phyloP scores from a whole-genome alignment of 2,888 invertebrate species.

The Drosophila anomalata region DNA sequence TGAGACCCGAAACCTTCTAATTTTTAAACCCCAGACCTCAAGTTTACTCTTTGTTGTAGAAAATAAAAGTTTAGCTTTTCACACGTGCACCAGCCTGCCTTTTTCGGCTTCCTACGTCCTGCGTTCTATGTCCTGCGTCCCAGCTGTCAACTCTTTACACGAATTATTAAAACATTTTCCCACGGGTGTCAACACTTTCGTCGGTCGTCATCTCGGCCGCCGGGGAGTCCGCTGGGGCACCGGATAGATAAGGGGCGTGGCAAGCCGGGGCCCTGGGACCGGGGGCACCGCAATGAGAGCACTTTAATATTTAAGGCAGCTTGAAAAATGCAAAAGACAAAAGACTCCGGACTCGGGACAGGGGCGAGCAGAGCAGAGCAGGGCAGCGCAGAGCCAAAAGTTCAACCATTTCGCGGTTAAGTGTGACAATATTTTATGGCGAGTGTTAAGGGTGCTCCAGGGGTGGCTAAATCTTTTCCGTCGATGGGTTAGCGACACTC shows the following conservation, averaged over 20 bases:
- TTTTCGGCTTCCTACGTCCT: slow-evolving; percentile 6
- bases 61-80: slow-evolving; percentile 63
- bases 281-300: slow-evolving; percentile 58
- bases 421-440: slow-evolving; percentile 49
- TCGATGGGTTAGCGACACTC: slow-evolving; percentile 26
- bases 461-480: slow-evolving; percentile 38
- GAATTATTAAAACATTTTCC: slow-evolving; percentile 79
- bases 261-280: background rate
- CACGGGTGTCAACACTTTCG: slow-evolving; percentile 76
- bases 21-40: slow-evolving; percentile 10
- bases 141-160: slow-evolving; percentile 73
- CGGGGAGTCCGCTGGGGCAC: slow-evolving; percentile 15
- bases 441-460: slow-evolving; percentile 36
- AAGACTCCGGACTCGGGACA: slow-evolving; percentile 15
- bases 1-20: background rate
- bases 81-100: slow-evolving; percentile 46
- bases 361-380: slow-evolving; percentile 17
- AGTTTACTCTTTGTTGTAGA: slow-evolving; percentile 33
- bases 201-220: slow-evolving; percentile 41
- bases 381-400: slow-evolving; percentile 38
- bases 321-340: slow-evolving; percentile 72
- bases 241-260: slow-evolving; percentile 20
- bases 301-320: slow-evolving; percentile 74
- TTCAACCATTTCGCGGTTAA: slow-evolving; percentile 47
- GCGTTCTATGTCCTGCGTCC: slow-evolving; percentile 21